These are phyloP conservation scores for Liposcelis brunnea DNA, from an alignment of 2,888 invertebrate genomes.

Conservation along the genomic window DNA sequence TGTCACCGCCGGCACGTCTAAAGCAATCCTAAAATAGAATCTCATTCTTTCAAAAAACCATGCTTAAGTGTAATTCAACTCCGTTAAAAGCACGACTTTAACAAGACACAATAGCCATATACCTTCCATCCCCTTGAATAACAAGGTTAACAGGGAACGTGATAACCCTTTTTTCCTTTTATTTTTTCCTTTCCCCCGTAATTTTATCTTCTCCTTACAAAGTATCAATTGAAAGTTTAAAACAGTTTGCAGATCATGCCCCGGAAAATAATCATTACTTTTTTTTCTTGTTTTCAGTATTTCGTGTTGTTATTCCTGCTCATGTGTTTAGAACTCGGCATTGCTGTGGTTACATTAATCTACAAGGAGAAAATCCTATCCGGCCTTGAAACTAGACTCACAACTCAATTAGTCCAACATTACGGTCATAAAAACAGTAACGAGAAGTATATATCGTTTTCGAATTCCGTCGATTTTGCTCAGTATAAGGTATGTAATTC, in stretches of 20 bases:
- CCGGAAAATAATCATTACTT: background rate
- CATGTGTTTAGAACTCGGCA: constrained; percentile 28
- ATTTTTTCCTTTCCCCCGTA: no score
- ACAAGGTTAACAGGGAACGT: no score
- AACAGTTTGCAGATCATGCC: background rate
- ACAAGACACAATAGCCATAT: no score
- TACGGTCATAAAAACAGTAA: constrained; percentile 26
- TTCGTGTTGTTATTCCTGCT: constrained; percentile 29
- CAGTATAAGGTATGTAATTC: constrained; percentile 29
- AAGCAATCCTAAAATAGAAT: no score
- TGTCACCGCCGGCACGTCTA: no score
- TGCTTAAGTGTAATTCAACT: no score
- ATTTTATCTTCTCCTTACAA: no score
- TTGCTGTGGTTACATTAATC: constrained; percentile 26
- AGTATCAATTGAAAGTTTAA: no score
- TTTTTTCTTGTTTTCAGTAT: constrained; percentile 23
- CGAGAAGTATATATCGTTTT: constrained; percentile 21
- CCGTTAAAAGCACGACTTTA: no score
- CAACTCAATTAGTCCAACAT: constrained; percentile 22
- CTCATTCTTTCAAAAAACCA: no score
- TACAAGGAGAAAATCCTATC: constrained; percentile 24
- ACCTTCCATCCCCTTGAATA: no score
- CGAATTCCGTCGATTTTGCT: constrained; percentile 29
- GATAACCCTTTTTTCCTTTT: no score
- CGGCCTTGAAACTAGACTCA: constrained; percentile 25